Evolutionary conservation across 30 jellyfish, hydroid and myxozoan genomes (phyloP).

Genomic region (Sanderia malayensis): DNA sequence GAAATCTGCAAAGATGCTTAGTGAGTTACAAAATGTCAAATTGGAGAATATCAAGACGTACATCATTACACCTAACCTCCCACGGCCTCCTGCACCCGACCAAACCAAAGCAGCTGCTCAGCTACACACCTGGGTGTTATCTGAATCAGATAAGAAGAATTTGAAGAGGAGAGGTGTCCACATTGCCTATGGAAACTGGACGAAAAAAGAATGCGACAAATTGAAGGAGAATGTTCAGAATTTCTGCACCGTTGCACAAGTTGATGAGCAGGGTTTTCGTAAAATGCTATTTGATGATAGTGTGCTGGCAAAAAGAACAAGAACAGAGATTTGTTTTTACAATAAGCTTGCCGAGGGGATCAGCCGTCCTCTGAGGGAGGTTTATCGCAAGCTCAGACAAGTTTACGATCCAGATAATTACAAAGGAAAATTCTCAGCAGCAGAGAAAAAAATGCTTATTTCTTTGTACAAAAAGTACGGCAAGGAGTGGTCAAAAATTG

Average conservation of each 20-base stretch:
- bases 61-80: not conserved
- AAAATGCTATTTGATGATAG: conserved; percentile 19
- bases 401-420: conserved; percentile 13
- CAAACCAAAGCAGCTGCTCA: not conserved
- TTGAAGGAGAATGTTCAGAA: conserved; percentile 20
- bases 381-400: conserved; percentile 19
- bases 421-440: conserved; percentile 34
- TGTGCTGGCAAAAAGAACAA: not conserved
- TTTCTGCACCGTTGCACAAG: not conserved
- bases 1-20: not conserved
- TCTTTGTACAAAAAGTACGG: conserved; percentile 26
- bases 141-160: conserved; percentile 14
- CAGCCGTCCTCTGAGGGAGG: conserved; percentile 24
- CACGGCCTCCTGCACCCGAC: not conserved
- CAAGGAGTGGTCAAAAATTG: conserved; percentile 24
- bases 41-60: not conserved
- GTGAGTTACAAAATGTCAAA: not conserved
- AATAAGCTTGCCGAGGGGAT: conserved; percentile 34
- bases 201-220: conserved; percentile 15
- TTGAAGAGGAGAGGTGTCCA: conserved; percentile 24
- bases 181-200: conserved; percentile 43
- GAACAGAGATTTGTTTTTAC: conserved; percentile 21
- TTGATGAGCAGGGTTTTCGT: not conserved
- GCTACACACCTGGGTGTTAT: conserved; percentile 4
- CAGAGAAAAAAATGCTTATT: conserved; percentile 10